Evolutionary conservation across 2,888 invertebrate genomes (phyloP).

Genomic region (Atrina japonica): DNA sequence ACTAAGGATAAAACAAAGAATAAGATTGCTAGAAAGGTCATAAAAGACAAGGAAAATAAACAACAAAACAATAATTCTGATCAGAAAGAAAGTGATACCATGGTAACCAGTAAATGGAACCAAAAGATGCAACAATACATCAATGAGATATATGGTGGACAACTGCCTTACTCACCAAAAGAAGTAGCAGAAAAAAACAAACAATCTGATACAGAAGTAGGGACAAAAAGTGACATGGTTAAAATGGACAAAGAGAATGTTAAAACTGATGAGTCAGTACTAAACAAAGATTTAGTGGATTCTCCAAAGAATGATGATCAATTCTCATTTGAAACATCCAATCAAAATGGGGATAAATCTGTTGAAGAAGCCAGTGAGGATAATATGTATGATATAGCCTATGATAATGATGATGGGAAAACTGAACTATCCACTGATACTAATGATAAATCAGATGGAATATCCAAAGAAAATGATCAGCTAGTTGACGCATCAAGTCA

Average conservation of each 20-base stretch:
- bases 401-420: background rate
- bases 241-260: background rate
- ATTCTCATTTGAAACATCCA: background rate
- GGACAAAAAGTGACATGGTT: background rate
- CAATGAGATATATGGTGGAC: constrained; percentile 16
- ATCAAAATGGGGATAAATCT: too few species aligned
- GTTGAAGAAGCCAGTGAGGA: background rate
- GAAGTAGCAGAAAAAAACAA: background rate
- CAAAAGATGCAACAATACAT: constrained; percentile 14
- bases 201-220: constrained; percentile 4
- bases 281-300: background rate
- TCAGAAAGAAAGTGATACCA: too few species aligned
- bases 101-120: constrained; percentile 5
- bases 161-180: constrained; percentile 11
- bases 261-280: background rate
- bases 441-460: background rate
- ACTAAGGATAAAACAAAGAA: too few species aligned
- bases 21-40: too few species aligned
- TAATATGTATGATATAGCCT: constrained; percentile 1
- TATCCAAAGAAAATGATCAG: background rate
- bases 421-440: background rate
- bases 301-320: background rate
- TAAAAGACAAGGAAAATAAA: too few species aligned
- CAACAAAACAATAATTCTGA: too few species aligned
- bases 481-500: background rate